Conservation (phyloP, 2,797 vertebrate genomes). For the Gymnoscopelus microlampas region DNA sequence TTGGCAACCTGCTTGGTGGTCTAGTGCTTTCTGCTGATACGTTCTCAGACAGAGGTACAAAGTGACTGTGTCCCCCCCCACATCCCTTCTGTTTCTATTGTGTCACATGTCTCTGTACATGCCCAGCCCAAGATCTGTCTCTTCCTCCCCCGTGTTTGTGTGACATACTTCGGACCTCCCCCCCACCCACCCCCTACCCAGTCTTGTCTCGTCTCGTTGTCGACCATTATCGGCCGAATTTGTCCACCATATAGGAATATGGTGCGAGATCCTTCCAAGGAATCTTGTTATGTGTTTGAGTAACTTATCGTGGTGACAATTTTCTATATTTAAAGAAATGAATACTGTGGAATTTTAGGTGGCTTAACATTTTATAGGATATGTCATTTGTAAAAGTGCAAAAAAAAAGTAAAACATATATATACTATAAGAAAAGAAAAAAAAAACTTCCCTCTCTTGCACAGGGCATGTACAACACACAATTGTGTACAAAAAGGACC, state of each 20-base stretch:
- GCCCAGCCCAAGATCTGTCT: slow-evolving; percentile 50
- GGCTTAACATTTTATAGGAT: slow-evolving; percentile 92
- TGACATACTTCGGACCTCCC: slow-evolving; percentile 55
- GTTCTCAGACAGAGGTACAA: slow-evolving; percentile 56
- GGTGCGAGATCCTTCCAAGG: slow-evolving; percentile 69
- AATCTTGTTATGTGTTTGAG: slow-evolving; percentile 84
- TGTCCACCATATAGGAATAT: slow-evolving; percentile 71
- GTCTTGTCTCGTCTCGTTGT: slow-evolving; percentile 55
- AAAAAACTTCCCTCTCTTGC: slow-evolving; percentile 83
- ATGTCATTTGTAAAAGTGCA: slow-evolving; percentile 92
- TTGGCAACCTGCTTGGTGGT: slow-evolving; percentile 60
- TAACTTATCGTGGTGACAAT: slow-evolving; percentile 85
- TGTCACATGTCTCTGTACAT: slow-evolving; percentile 66
- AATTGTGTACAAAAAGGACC: slow-evolving; percentile 88
- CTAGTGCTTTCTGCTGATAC: slow-evolving; percentile 57
- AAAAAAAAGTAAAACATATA: slow-evolving; percentile 52
- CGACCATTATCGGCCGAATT: slow-evolving; percentile 64
- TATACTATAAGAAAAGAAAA: slow-evolving; percentile 41
- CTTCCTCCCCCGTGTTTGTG: slow-evolving; percentile 68
- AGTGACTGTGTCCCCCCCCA: slow-evolving; percentile 64
- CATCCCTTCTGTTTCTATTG: slow-evolving; percentile 73
- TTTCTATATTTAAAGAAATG: slow-evolving; percentile 83
- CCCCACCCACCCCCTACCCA: slow-evolving; percentile 24
- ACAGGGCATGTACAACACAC: slow-evolving; percentile 88
- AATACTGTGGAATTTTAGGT: slow-evolving; percentile 86